Conservation (phyloP, 1,140 invertebrate genomes). For the Sminthurides bifidus region DNA sequence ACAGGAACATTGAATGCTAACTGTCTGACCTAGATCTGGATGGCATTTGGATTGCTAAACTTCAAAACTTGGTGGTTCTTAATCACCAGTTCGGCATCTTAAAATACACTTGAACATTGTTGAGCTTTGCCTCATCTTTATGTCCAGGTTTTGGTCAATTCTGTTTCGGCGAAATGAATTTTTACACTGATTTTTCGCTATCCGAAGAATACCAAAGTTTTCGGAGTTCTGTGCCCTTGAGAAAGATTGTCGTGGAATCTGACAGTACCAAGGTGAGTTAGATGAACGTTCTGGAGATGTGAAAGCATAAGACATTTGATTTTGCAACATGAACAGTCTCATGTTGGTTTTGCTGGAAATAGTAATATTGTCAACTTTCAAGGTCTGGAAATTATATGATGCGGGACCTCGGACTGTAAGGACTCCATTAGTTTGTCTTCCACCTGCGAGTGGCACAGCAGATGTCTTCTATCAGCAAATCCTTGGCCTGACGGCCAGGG, state of each 20-base stretch:
- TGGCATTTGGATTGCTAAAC: too few species aligned
- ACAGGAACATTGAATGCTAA: too few species aligned
- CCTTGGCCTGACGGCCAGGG: conserved; percentile 59
- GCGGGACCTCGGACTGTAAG: conserved; percentile 65
- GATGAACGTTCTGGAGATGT: neutral
- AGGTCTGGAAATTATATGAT: conserved; percentile 81
- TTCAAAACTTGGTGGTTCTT: too few species aligned
- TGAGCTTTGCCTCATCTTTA: too few species aligned
- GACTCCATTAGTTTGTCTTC: conserved; percentile 70
- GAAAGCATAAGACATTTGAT: too few species aligned
- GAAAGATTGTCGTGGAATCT: conserved; percentile 67
- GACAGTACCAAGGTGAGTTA: conserved; percentile 56
- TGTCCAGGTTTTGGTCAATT: too few species aligned
- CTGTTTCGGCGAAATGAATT: conserved; percentile 49
- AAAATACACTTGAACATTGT: too few species aligned
- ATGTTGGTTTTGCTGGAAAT: neutral
- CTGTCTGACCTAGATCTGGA: too few species aligned
- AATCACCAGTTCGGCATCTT: too few species aligned
- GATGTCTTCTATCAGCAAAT: conserved; percentile 80
- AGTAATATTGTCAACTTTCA: too few species aligned
- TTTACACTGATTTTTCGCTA: conserved; percentile 54
- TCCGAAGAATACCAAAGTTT: conserved; percentile 76
- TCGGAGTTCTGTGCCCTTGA: conserved; percentile 64
- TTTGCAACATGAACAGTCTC: too few species aligned
- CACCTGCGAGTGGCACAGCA: conserved; percentile 75